These are phyloP conservation scores for Meriones unguiculatus DNA, from an alignment of 2,113 vertebrate genomes.

Conservation along the genomic window DNA sequence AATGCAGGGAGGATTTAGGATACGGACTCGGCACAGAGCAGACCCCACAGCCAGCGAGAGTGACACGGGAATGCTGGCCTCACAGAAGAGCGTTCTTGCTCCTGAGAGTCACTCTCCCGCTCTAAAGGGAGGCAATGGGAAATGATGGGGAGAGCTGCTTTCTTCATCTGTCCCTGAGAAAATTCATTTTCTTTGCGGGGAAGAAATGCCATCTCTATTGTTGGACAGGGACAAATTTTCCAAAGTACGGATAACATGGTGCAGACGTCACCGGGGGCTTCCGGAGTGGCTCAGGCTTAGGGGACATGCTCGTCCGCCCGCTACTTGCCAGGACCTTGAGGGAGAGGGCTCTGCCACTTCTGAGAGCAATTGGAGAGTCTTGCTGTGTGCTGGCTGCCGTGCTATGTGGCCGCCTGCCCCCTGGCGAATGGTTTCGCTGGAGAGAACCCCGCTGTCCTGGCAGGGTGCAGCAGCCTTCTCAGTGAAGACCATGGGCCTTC, in stretches of 20 bases:
- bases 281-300: not conserved
- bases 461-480: not conserved
- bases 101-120: not conserved
- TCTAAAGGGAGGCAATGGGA: not conserved
- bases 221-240: not conserved
- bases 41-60: not conserved
- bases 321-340: not conserved
- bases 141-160: not conserved
- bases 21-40: not conserved
- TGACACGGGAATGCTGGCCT: not conserved
- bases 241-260: not conserved
- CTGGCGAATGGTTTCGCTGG: not conserved
- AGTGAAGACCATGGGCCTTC: not conserved
- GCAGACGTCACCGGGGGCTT: not conserved
- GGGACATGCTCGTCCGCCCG: not conserved
- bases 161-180: not conserved
- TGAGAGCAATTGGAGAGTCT: not conserved
- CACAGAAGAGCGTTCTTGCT: not conserved
- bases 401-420: not conserved
- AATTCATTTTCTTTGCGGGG: conserved; percentile 24
- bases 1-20: not conserved
- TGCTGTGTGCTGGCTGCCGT: not conserved
- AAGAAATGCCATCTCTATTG: not conserved
- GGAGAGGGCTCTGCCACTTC: not conserved
- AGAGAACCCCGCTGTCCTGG: not conserved